Evolutionary conservation across 1,140 invertebrate genomes (phyloP).

Genomic region (Dendroctonus ponderosae): DNA sequence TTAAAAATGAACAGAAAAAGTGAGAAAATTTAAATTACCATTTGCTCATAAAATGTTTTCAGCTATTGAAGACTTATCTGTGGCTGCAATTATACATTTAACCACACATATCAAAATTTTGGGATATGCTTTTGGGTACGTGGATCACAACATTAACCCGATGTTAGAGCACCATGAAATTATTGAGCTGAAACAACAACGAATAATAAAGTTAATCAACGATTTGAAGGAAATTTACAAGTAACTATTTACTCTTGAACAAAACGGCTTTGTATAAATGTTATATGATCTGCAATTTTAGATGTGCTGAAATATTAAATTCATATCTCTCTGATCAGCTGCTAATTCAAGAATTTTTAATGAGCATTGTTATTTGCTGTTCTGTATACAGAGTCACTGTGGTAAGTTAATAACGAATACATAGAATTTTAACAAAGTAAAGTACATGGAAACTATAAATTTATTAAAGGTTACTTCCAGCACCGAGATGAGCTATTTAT

Average conservation of each 20-base stretch:
- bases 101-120: slow-evolving; percentile 12
- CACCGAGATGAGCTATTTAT: slow-evolving; percentile 2
- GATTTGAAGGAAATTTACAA: slow-evolving; percentile 30
- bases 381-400: not conserved
- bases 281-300: not conserved
- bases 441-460: not conserved
- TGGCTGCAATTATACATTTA: slow-evolving; percentile 14
- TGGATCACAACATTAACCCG: slow-evolving; percentile 16
- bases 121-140: slow-evolving; percentile 13
- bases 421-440: not conserved
- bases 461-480: slow-evolving; percentile 4
- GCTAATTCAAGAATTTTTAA: not conserved
- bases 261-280: no score
- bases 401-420: not conserved
- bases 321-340: not conserved
- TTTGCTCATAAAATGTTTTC: not conserved
- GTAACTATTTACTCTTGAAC: not conserved
- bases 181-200: slow-evolving; percentile 9
- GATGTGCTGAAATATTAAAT: not conserved
- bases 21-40: no score
- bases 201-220: slow-evolving; percentile 26
- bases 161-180: not conserved
- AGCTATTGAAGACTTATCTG: not conserved
- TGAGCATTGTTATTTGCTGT: not conserved
- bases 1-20: no score